Evolutionary conservation across 2,797 vertebrate species (phyloP), one percentile per base, ranked within the genome.

Genomic region (Crocidura indochinensis): DNA sequence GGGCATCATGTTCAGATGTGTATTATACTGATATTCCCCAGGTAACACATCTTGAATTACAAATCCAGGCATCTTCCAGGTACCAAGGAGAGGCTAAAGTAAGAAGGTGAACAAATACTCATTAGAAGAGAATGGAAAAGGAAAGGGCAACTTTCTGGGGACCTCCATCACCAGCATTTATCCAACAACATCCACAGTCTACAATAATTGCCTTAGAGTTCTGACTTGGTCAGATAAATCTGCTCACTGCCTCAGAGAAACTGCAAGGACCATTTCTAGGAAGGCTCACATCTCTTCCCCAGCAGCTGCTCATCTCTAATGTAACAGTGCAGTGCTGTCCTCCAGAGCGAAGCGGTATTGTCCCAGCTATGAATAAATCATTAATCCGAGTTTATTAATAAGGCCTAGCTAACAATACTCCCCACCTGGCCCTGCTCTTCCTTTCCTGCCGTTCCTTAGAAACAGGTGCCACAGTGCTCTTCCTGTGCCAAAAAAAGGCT

Each of bases 311-410:
- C 97, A 88, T 94, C 96, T 96, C 95, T 96, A 97, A 96, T 95
- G 91, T 91, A 96, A 94, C 93, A 94, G 91, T 74, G 95, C 96
- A 88, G 46, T 83, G 95, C 96, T 96, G 97, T 97, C 96, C 95
- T 97, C 95, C 76, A 6, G 94, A 94, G 94, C 67, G 2, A 2
- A 92, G 93, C 27, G 0, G 53, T 96, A 96, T 97, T 98, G 97
- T 98, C 97, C 97, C 94, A 91, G 94, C 94, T 96, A 98, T 98
- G 97, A 98, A 97, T 98, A 98, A 98, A 98, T 97, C 97, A 98
- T 98, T 95, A 94, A 93, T 60, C 95, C 96, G 98, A 97, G 97
- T 98, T 98, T 98, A 98, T 98, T 97, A 97, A 98, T 98, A 97
- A 98, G 94, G 87, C 72, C 86, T 96, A 96, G 96, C 96, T 97